Conservation (phyloP, 64 coral and sea anemone species). For the Hydrozoanthus tunicans region DNA sequence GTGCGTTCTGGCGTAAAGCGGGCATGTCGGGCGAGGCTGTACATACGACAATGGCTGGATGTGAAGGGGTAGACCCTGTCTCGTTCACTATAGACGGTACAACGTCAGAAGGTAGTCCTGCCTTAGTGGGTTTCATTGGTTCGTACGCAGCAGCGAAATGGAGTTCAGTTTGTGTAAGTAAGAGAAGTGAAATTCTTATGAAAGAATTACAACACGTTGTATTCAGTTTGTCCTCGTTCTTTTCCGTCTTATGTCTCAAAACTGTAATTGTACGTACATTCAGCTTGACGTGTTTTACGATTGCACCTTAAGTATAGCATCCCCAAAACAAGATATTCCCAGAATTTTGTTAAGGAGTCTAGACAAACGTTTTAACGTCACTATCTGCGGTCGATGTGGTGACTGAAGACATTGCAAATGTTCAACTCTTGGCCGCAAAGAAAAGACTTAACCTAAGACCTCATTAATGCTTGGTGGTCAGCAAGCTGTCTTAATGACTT, state of each 20-base stretch:
- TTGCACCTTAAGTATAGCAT: no score
- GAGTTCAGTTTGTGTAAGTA: slow-evolving; percentile 74
- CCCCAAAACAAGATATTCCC: no score
- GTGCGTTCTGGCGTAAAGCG: slow-evolving; percentile 87
- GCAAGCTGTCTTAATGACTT: no score
- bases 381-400: neutral
- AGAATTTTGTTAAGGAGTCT: neutral
- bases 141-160: slow-evolving; percentile 84
- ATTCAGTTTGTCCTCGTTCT: neutral
- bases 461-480: no score
- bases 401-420: neutral
- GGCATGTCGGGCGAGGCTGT: slow-evolving; percentile 84
- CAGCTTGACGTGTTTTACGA: no score
- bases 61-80: slow-evolving; percentile 66
- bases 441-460: no score
- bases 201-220: no score
- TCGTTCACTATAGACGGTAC: slow-evolving; percentile 79
- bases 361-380: neutral
- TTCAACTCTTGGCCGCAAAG: neutral
- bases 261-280: neutral
- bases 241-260: neutral
- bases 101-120: slow-evolving; percentile 71
- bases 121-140: slow-evolving; percentile 89
- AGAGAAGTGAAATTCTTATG: neutral
- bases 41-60: slow-evolving; percentile 32